Evolutionary conservation across 2,888 invertebrate genomes (phyloP).

Genomic region (Heliconius ismenius): DNA sequence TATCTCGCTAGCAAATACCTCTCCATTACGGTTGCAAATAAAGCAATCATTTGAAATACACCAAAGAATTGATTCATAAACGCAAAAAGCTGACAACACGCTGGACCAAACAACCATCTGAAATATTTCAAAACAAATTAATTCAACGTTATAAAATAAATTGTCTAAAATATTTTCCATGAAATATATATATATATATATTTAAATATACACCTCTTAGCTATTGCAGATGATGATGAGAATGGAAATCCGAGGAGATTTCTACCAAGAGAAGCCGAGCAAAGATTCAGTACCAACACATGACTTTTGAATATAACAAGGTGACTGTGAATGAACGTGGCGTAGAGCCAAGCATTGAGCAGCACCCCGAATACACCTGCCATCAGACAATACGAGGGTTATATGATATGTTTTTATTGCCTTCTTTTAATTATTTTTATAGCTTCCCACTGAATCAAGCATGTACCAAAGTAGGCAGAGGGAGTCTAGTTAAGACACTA

Average conservation of each 20-base stretch:
- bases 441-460: no score
- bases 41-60: slow-evolving; percentile 77
- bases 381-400: slow-evolving; percentile 28
- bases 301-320: slow-evolving; percentile 79
- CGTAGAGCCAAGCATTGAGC: slow-evolving; percentile 81
- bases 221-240: slow-evolving; percentile 77
- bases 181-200: no score
- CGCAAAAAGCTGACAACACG: slow-evolving; percentile 80
- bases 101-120: slow-evolving; percentile 81
- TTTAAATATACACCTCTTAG: slow-evolving; percentile 66
- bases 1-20: slow-evolving; percentile 74
- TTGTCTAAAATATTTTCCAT: neutral
- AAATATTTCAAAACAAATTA: slow-evolving; percentile 45
- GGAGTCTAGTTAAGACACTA: no score
- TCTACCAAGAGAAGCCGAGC: slow-evolving; percentile 78
- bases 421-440: no score
- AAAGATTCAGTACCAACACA: slow-evolving; percentile 78
- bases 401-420: slow-evolving; percentile 18
- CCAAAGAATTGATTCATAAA: slow-evolving; percentile 81
- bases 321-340: slow-evolving; percentile 80
- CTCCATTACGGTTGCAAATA: slow-evolving; percentile 76
- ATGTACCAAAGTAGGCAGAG: no score
- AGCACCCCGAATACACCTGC: slow-evolving; percentile 80
- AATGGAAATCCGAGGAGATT: slow-evolving; percentile 80
- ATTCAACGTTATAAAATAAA: neutral